phyloP scores from a whole-genome alignment of 1,140 invertebrate species.

The Nephila pilipes region DNA sequence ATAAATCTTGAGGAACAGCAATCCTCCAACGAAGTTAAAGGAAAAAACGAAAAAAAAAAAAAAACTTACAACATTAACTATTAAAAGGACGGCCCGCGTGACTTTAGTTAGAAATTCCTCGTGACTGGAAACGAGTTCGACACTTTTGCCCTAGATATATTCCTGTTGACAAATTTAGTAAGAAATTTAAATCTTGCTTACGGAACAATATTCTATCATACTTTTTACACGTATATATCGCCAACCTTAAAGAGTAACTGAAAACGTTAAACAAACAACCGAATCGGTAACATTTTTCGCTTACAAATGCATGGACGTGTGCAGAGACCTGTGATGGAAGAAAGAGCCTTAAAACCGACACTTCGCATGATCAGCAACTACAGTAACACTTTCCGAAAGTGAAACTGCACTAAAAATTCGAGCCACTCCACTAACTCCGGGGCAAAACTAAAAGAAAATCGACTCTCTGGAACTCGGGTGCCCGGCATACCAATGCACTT shows the following conservation, averaged over 20 bases:
- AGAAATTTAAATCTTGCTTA: too few species aligned
- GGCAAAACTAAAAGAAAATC: constrained; percentile 32
- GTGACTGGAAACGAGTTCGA: too few species aligned
- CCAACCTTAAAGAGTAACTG: not conserved
- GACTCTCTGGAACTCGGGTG: not conserved
- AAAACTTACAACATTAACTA: too few species aligned
- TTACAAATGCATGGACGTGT: not conserved
- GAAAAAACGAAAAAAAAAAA: too few species aligned
- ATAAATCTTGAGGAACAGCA: too few species aligned
- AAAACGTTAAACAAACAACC: not conserved
- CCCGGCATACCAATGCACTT: constrained; percentile 39
- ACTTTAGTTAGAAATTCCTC: too few species aligned
- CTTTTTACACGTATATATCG: too few species aligned
- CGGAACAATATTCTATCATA: too few species aligned
- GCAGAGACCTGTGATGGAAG: not conserved
- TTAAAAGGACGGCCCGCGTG: too few species aligned
- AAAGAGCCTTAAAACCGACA: constrained; percentile 28
- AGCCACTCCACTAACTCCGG: constrained; percentile 39
- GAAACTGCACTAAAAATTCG: constrained; percentile 47
- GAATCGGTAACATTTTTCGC: constrained; percentile 14
- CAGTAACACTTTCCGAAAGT: not conserved
- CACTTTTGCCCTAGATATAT: too few species aligned
- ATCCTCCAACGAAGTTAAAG: too few species aligned
- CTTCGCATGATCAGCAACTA: constrained; percentile 48
- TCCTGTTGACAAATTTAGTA: too few species aligned